Evolutionary conservation across 2,888 invertebrate species (phyloP), one percentile per base, ranked within the genome.

Genomic region (Caradrina kadenii): DNA sequence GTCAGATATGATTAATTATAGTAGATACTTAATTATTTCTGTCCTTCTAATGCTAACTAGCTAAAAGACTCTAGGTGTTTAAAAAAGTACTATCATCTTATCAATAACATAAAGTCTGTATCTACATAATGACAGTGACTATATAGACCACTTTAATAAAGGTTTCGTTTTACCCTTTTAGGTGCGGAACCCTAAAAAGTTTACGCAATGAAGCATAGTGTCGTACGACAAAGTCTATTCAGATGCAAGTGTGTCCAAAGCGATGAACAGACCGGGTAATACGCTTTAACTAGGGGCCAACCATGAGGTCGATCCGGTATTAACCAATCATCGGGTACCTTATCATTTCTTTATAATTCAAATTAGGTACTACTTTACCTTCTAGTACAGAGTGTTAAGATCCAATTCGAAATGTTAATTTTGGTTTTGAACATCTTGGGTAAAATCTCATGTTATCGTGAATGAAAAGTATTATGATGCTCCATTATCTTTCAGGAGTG

Each of bases 211-310:
- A 88, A 90, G 91, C 93, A 81, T 89, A 80, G 77, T 86, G 89
- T 91, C 91, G 88, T 86, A 89, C 88, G 90, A 89, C 88, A 76
- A 74, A 81, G 71, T 83, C 83, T 73, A 90, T 90, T 90, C 85
- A 88, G 80, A 76, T 73, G 78, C 79, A 73, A 88, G 89, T 92
- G 93, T 94, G 90, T 88, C 94, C 79, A 93, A 93, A 93, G 81
- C 70, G 87, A 63, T 65, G 90, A 90, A 80, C 85, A 78, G 90
- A 93, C 82, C 94, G 91, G 74, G 78, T 92, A 94, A 94, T 91
- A 81, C 83, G 86, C 81, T 83, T 75, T 87, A 88, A 91, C 87
- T 80, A 86, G 87, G 83, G 87, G 85, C 80, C 86, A 87, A 76
- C 78, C 83, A 84, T 71, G 86, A 81, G 89, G 88, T 89, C 90